phyloP scores from a whole-genome alignment of 2,888 invertebrate species.

The Criorhina ranunculi region DNA sequence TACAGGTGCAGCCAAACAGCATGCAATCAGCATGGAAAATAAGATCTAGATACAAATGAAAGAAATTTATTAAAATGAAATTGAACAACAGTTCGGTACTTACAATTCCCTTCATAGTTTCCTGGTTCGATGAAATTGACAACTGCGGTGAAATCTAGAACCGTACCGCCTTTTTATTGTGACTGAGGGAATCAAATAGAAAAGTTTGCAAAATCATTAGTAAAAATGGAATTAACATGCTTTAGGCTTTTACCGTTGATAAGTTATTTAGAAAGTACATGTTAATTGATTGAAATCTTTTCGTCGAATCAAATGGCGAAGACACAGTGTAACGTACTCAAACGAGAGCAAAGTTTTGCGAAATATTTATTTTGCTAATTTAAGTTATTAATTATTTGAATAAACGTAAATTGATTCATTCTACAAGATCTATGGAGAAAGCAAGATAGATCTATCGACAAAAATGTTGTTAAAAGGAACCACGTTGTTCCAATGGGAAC shows the following conservation, averaged over 20 bases:
- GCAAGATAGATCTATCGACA: no score
- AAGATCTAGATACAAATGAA: constrained; percentile 30
- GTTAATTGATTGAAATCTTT: constrained; percentile 35
- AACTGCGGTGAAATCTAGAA: constrained; percentile 7
- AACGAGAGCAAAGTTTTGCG: constrained; percentile 1
- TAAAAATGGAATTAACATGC: constrained; percentile 1
- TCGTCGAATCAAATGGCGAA: neutral
- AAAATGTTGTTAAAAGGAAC: no score
- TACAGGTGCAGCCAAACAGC: constrained; percentile 30
- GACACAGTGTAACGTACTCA: neutral
- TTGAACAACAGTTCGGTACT: constrained; percentile 1
- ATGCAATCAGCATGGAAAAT: constrained; percentile 23
- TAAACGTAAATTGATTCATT: no score
- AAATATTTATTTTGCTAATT: constrained; percentile 3
- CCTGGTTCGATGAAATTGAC: constrained; percentile 13
- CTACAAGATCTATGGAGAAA: no score
- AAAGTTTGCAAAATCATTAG: constrained; percentile 2
- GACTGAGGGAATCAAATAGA: neutral
- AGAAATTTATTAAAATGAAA: neutral
- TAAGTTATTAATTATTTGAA: no score
- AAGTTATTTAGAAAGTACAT: constrained; percentile 3
- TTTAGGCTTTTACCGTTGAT: constrained; percentile 9
- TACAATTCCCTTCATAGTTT: constrained; percentile 55
- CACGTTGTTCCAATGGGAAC: no score
- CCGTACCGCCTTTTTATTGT: constrained; percentile 30